Base-by-base conservation (phyloP, 2,113 vertebrate species). In the Melanerpes aurifrons region DNA sequence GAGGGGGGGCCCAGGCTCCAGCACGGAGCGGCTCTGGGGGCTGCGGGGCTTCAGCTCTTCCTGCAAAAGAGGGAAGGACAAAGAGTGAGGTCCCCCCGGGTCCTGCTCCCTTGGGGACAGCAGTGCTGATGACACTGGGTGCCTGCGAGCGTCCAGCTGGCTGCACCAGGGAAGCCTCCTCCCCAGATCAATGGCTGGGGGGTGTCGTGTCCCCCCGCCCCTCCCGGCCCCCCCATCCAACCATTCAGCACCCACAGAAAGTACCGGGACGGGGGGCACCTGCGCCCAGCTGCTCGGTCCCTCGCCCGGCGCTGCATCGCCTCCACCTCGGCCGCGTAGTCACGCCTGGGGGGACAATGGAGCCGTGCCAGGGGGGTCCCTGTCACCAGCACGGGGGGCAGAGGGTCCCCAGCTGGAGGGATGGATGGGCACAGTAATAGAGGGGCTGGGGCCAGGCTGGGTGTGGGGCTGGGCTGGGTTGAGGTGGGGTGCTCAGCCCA, bases 221-320 rank as follows among this genome's bases (percentile, higher is more conserved):
- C 25, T 40, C 40, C 40, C 40, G 40, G 5, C 15, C 24, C 11
- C 45, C 12, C 28, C 12, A 29, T 21, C 8, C 16, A 19, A 9
- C 40, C 7, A 4, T 3, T 12, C 31, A 43, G 29, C 67, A 10
- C 73, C 73, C 78, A 5, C 24, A 19, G 11, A 16, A 81, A 61
- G 48, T 90, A 92, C 87, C 93, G 69, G 59, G 79, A 56, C 0
- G 58, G 90, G 74, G 86, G 78, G 78, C 93, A 94, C 90, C 93
- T 90, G 87, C 93, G 73, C 24, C 87, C 26, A 2, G 45, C 48
- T 6, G 63, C 15, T 70, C 78, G 40, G 54, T 35, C 56, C 58
- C 77, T 82, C 37, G 40, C 2, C n/a, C 58, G 50, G 32, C 77
- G 67, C n/a, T 37, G 57, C 82, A 75, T 19, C 7, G 32, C 26